Evolutionary conservation across 2,113 vertebrate genomes (phyloP).

Genomic region (Oryzias javanicus): DNA sequence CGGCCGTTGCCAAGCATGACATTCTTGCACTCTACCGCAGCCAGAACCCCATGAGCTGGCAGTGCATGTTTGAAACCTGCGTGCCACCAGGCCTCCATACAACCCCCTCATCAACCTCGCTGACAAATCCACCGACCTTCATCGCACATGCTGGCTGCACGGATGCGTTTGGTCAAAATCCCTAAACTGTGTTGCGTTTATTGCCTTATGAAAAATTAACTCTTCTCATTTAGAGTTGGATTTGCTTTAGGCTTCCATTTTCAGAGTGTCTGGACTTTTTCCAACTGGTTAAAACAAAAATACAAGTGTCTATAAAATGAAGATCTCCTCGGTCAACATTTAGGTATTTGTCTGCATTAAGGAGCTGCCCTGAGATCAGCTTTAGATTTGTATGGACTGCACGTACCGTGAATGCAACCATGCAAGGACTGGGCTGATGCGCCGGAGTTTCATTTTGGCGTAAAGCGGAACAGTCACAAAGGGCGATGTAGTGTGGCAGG

Average conservation of each 20-base stretch:
- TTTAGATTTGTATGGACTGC: too few species aligned
- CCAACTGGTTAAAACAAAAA: too few species aligned
- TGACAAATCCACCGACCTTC: neutral
- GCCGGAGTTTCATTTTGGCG: neutral
- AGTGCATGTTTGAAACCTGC: neutral
- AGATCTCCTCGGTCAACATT: too few species aligned
- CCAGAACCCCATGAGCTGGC: neutral
- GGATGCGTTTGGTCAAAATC: neutral
- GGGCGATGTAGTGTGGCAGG: neutral
- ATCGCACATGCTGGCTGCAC: neutral
- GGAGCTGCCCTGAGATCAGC: too few species aligned
- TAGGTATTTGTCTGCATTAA: too few species aligned
- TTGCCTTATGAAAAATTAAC: too few species aligned
- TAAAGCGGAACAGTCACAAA: neutral
- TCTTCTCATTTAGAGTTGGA: too few species aligned
- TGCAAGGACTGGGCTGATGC: neutral
- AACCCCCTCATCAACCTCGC: neutral
- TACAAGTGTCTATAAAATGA: too few species aligned
- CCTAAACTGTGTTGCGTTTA: too few species aligned
- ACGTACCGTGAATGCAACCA: neutral
- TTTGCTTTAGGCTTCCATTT: too few species aligned
- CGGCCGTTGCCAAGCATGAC: neutral
- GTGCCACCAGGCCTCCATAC: neutral
- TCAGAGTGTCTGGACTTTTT: too few species aligned
- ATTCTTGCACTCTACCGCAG: neutral